A percentile compares a stretch with the other conserved stretches of the same genome.
These are phyloP conservation scores for Epizoanthus fatuus DNA, from an alignment of 92 coral and sea anemone species.

Conservation along the genomic window DNA sequence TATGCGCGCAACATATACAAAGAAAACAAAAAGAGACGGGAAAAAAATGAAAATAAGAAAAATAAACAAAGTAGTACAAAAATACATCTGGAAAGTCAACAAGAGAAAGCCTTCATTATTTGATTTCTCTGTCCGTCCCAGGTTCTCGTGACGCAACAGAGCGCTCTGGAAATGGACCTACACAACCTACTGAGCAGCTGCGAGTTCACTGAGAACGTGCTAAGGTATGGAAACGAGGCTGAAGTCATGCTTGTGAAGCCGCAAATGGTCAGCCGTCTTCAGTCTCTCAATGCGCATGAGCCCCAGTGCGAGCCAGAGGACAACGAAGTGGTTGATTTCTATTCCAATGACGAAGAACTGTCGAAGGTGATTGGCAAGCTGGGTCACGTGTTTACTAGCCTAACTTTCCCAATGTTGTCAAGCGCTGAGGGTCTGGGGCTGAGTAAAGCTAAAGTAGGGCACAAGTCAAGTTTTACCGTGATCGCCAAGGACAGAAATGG, in stretches of 20 bases:
- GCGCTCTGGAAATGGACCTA: slow-evolving; percentile 83
- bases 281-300: slow-evolving; percentile 82
- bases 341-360: slow-evolving; percentile 79
- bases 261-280: slow-evolving; percentile 95
- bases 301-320: slow-evolving; percentile 94
- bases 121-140: slow-evolving; percentile 14
- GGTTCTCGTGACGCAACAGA: slow-evolving; percentile 88
- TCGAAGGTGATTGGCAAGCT: slow-evolving; percentile 77
- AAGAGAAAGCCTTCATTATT: neutral
- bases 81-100: too few species aligned
- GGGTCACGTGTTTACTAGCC: slow-evolving; percentile 85
- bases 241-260: slow-evolving; percentile 96
- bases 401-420: slow-evolving; percentile 84
- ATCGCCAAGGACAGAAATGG: slow-evolving; percentile 82
- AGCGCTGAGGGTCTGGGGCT: slow-evolving; percentile 88
- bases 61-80: too few species aligned
- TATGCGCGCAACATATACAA: too few species aligned
- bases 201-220: slow-evolving; percentile 91
- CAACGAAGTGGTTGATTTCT: slow-evolving; percentile 81
- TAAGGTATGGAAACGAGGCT: slow-evolving; percentile 95
- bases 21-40: too few species aligned
- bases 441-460: slow-evolving; percentile 81
- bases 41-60: too few species aligned
- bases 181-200: slow-evolving; percentile 87
- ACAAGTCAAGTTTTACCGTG: slow-evolving; percentile 76